phyloP scores from a whole-genome alignment of 2,797 vertebrate species.

The Eptatretus atami region DNA sequence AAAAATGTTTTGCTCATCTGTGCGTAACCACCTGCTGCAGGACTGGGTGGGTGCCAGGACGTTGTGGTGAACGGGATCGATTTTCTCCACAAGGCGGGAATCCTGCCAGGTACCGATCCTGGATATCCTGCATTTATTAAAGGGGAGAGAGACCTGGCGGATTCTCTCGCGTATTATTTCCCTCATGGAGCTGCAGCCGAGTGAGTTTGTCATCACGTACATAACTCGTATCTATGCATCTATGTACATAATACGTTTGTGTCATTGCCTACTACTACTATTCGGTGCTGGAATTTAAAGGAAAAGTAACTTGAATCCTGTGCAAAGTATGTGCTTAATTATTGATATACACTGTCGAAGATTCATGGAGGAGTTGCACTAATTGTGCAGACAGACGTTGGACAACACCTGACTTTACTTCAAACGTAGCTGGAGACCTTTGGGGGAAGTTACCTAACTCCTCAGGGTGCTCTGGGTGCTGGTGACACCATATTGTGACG shows the following conservation, averaged over 20 bases:
- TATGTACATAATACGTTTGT: background rate
- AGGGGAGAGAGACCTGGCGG: conserved; percentile 22
- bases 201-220: conserved; percentile 14
- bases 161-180: conserved; percentile 45
- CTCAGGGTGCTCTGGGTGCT: too few relatives aligned
- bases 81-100: conserved; percentile 23
- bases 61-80: conserved; percentile 28
- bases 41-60: conserved; percentile 40
- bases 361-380: too few relatives aligned
- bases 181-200: conserved; percentile 37
- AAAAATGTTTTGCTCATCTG: too few relatives aligned
- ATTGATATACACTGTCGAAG: too few relatives aligned
- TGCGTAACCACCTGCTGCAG: conserved; percentile 11
- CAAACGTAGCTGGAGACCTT: too few relatives aligned
- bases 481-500: too few relatives aligned
- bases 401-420: too few relatives aligned
- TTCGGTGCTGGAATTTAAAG: too few relatives aligned
- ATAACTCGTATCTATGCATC: background rate
- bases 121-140: conserved; percentile 32
- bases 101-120: conserved; percentile 18
- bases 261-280: background rate
- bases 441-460: too few relatives aligned
- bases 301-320: background rate
- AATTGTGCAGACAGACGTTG: too few relatives aligned
- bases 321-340: too few relatives aligned